phyloP scores from a whole-genome alignment of 2,888 invertebrate genomes.

The Diplolepis rosae region DNA sequence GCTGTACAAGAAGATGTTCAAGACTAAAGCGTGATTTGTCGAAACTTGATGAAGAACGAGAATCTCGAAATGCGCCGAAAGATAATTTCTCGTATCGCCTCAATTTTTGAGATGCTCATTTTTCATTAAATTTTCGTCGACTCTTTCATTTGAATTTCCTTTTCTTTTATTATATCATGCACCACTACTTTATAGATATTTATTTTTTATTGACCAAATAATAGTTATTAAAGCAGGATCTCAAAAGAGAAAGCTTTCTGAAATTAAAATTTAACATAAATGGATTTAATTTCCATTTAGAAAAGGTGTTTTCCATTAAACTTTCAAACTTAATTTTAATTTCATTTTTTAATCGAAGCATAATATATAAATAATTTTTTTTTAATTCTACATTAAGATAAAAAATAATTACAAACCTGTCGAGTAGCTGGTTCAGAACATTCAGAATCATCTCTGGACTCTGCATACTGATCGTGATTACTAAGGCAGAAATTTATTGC shows the following conservation, averaged over 20 bases:
- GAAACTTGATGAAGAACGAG: too few relatives aligned
- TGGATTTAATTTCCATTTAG: not conserved
- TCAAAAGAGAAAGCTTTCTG: not conserved
- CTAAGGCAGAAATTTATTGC: not conserved
- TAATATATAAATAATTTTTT: not conserved
- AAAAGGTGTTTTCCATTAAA: not conserved
- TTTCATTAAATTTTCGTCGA: not conserved
- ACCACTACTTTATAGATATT: too few relatives aligned
- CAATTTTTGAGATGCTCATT: too few relatives aligned
- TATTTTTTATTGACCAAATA: too few relatives aligned
- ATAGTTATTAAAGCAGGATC: not conserved
- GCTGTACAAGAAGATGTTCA: too few relatives aligned
- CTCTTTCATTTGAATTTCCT: too few relatives aligned
- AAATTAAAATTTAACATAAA: not conserved
- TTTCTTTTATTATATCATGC: too few relatives aligned
- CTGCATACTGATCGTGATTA: not conserved
- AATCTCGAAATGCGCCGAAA: too few relatives aligned
- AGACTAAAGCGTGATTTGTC: too few relatives aligned
- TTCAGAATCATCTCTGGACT: not conserved
- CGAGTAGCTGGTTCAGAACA: not conserved
- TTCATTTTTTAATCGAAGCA: not conserved
- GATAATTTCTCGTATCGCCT: too few relatives aligned
- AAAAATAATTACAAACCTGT: not conserved
- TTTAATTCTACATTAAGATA: not conserved
- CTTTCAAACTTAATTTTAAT: not conserved